Conservation (phyloP, 2,888 invertebrate species). For the Pogonocherus hispidulus region DNA sequence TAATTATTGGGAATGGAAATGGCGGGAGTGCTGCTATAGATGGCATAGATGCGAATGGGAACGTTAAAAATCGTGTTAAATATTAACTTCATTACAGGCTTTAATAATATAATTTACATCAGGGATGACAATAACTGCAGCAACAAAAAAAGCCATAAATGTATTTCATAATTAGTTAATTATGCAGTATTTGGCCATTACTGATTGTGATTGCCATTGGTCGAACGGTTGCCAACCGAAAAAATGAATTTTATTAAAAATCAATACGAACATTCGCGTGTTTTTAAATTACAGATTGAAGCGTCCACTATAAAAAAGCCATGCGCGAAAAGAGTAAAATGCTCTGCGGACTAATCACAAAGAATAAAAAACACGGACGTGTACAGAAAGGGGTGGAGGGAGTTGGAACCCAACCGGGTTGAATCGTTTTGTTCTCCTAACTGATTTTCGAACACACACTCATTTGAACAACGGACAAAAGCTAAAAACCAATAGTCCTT, state of each 20-base stretch:
- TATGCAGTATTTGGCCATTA: slow-evolving; percentile 68
- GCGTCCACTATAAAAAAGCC: slow-evolving; percentile 68
- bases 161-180: slow-evolving; percentile 69
- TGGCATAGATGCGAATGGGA: slow-evolving; percentile 21
- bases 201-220: slow-evolving; percentile 68
- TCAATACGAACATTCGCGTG: slow-evolving; percentile 69
- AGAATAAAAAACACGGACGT: slow-evolving; percentile 68
- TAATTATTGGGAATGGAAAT: slow-evolving; percentile 44
- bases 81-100: slow-evolving; percentile 55
- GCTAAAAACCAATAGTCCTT: slow-evolving; percentile 70
- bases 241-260: slow-evolving; percentile 70
- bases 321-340: slow-evolving; percentile 69
- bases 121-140: slow-evolving; percentile 57
- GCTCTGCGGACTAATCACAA: slow-evolving; percentile 69
- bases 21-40: slow-evolving; percentile 22
- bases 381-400: slow-evolving; percentile 56
- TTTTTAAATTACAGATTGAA: slow-evolving; percentile 70
- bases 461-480: slow-evolving; percentile 69
- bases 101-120: slow-evolving; percentile 60
- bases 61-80: slow-evolving; percentile 53
- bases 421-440: slow-evolving; percentile 69
- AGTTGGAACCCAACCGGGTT: slow-evolving; percentile 39
- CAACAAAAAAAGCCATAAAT: slow-evolving; percentile 63
- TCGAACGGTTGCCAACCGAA: slow-evolving; percentile 68
- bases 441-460: slow-evolving; percentile 67